These are phyloP conservation scores for Catharus ustulatus DNA, from an alignment of 2,797 vertebrate species.

Conservation along the genomic window DNA sequence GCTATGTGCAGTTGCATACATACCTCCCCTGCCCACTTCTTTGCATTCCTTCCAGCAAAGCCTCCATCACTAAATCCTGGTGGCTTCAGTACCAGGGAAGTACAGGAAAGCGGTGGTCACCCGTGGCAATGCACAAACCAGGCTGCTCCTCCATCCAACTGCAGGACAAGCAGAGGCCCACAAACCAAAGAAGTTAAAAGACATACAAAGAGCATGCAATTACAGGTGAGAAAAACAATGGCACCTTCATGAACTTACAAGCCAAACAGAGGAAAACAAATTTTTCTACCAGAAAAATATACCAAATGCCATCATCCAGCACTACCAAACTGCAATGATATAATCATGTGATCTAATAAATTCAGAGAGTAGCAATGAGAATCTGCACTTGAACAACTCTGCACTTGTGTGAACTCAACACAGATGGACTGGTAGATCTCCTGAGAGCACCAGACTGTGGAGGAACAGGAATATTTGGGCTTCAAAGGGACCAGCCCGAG, in stretches of 20 bases:
- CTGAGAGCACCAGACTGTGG: background rate
- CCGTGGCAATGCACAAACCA: background rate
- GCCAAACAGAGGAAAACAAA: background rate
- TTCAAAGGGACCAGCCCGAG: background rate
- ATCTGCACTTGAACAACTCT: background rate
- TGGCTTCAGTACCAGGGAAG: constrained; percentile 29
- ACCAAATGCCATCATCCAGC: background rate
- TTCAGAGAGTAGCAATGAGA: background rate
- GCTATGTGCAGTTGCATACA: background rate
- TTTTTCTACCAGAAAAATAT: background rate
- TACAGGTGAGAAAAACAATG: background rate
- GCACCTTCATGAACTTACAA: background rate
- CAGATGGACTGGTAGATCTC: background rate
- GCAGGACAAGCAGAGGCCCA: constrained; percentile 11
- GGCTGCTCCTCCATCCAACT: background rate
- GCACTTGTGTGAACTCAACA: background rate
- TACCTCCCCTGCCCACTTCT: constrained; percentile 69
- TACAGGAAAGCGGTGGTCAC: background rate
- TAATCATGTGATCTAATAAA: background rate
- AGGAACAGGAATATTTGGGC: background rate
- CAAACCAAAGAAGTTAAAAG: background rate
- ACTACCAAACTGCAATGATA: background rate
- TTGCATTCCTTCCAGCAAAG: constrained; percentile 78
- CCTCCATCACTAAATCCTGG: constrained; percentile 73
- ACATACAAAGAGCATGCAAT: background rate